Base-by-base conservation (phyloP, 2,113 vertebrate genomes). In the Microtus montanus region DNA sequence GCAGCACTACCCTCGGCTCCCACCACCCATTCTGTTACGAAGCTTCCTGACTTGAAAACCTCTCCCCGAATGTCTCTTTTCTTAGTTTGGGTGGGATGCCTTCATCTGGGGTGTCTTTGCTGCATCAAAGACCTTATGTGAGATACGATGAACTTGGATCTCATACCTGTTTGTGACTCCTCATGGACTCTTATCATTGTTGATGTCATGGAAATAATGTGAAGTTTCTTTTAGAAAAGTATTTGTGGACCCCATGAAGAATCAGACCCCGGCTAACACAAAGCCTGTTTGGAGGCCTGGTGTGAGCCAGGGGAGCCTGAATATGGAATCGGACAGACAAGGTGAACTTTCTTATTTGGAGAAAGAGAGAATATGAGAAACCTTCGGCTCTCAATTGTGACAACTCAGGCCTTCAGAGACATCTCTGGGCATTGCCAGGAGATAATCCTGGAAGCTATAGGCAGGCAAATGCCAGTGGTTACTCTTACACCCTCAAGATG, bases 401-500 rank as follows among this genome's bases (percentile, higher is more conserved):
- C n/a, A 11, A 38, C 38, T 15, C 20, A 54, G 66, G 38, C 13
- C 10, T 82, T 68, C 24, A 24, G 15, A 26, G 5, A 2, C 61
- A n/a, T 12, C 2, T 8, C 35, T 73, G 54, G 24, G 38, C 68
- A 3, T 4, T 2, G 14, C 0, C 3, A 41, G 33, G 15, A 5
- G 0, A 2, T 12, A 0, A 14, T 3, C 4, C 38, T 15, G 33
- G 15, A 5, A 33, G 15, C 30, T 68, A 30, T 49, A 78, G 75
- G 12, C 8, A 15, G 73, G 41, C 12, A 11, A 52, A 41, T 11
- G 11, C 4, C 54, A 22, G 19, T 0, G 64, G 2, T 9, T 20
- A 0, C 17, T 0, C 1, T 61, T 6, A 20, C 0, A 12, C 5
- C 0, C 38, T 19, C 66, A 66, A 38, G 15, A 19, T 24, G 14